Base-by-base conservation (phyloP, 2,113 vertebrate species). In the Peromyscus californicus region DNA sequence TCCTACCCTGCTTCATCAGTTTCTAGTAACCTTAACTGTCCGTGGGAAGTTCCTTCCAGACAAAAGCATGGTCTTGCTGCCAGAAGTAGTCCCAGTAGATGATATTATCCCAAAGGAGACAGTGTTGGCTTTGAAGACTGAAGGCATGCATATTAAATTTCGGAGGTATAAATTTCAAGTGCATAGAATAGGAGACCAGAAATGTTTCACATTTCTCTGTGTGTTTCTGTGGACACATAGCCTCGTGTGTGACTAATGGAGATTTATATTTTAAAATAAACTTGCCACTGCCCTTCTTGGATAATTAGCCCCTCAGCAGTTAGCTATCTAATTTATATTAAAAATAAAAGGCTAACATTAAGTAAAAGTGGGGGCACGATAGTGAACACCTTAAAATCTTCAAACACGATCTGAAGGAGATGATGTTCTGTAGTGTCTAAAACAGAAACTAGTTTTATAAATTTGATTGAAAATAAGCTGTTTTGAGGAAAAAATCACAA, bases 101-200 rank as follows among this genome's bases (percentile, higher is more conserved):
- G 24, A 10, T 80, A 65, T 72, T 94, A 61, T 83, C 83, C n/a
- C 29, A 75, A 70, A 85, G 78, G 26, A 95, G 42, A 63, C 13
- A 91, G 36, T 16, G 12, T 83, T 92, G 90, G 69, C 59, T 79
- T 75, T 39, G 10, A 86, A 94, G 89, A 8, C 13, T 59, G 51
- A 83, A 61, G 63, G 48, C 8, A 86, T 95, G 22, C 10, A 54
- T 39, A 83, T 54, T 70, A 91, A 70, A 91, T 91, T 92, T 85
- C 36, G 86, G 70, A n/a, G 51, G 11, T 84, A 67, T 57, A 93
- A 61, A 54, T 95, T 91, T 54, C 54, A 82, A 72, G 24, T 48
- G 72, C 31, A 84, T 2, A 92, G 75, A 91, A 84, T 21, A 89
- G 36, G 29, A 94, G 90, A 89, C 89, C 4, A 79, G 8, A 70